Conservation (phyloP, 2,888 invertebrate species). For the Nephrotoma appendiculata region DNA sequence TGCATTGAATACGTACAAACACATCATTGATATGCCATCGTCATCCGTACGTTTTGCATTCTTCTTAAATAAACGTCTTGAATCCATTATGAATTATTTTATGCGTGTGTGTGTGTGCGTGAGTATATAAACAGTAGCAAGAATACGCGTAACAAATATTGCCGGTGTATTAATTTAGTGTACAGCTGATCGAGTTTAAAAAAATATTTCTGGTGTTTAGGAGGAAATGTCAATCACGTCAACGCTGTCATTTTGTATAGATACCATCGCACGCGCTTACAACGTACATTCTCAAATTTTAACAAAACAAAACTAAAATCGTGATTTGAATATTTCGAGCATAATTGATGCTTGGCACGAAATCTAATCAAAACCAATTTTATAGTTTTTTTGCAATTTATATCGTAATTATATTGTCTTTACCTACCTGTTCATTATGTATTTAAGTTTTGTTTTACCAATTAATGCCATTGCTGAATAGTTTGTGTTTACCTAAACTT, state of each 20-base stretch:
- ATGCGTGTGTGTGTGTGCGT: background rate
- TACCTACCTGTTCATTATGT: background rate
- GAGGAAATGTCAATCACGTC: background rate
- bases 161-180: background rate
- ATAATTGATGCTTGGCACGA: background rate
- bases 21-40: background rate
- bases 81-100: background rate
- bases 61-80: background rate
- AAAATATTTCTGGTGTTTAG: background rate
- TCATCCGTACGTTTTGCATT: background rate
- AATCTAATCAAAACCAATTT: background rate
- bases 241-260: background rate
- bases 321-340: background rate
- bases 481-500: no score
- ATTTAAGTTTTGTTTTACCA: no score
- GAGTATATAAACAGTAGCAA: background rate
- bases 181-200: background rate
- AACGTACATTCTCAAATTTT: background rate
- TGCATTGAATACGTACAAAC: background rate
- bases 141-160: background rate
- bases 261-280: background rate
- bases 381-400: background rate
- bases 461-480: no score
- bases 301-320: background rate
- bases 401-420: background rate